phyloP scores from a whole-genome alignment of 2,113 vertebrate species.

The Microtus ochrogaster region DNA sequence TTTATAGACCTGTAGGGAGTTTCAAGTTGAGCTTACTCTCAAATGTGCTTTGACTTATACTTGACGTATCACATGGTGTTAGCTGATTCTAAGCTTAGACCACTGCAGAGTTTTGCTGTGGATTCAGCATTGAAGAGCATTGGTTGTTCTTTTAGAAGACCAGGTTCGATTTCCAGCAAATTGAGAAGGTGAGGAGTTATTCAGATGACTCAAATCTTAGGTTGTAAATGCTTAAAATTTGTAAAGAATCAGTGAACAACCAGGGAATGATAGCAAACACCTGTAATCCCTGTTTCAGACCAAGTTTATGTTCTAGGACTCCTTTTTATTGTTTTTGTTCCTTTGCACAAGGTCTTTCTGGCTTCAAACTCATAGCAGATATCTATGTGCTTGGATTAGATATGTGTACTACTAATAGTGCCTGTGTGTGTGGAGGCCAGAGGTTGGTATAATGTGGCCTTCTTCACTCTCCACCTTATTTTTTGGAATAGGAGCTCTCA shows the following conservation, averaged over 20 bases:
- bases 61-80: too few species aligned
- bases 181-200: not conserved
- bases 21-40: too few species aligned
- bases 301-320: not conserved
- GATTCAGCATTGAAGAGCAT: not conserved
- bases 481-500: not conserved
- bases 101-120: not conserved
- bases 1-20: too few species aligned
- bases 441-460: not conserved
- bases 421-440: not conserved
- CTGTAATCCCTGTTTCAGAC: not conserved
- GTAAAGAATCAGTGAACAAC: not conserved
- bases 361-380: not conserved
- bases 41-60: too few species aligned
- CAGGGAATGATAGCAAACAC: not conserved
- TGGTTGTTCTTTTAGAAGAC: not conserved
- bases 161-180: not conserved
- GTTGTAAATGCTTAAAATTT: conserved; percentile 7
- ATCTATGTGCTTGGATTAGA: not conserved
- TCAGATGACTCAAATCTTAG: not conserved
- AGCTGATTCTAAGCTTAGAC: not conserved
- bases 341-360: not conserved
- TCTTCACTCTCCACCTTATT: not conserved
- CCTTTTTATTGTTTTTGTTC: not conserved
- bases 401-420: not conserved